These are phyloP conservation scores for Nysson spinosus DNA, from an alignment of 2,888 invertebrate genomes.

Conservation along the genomic window DNA sequence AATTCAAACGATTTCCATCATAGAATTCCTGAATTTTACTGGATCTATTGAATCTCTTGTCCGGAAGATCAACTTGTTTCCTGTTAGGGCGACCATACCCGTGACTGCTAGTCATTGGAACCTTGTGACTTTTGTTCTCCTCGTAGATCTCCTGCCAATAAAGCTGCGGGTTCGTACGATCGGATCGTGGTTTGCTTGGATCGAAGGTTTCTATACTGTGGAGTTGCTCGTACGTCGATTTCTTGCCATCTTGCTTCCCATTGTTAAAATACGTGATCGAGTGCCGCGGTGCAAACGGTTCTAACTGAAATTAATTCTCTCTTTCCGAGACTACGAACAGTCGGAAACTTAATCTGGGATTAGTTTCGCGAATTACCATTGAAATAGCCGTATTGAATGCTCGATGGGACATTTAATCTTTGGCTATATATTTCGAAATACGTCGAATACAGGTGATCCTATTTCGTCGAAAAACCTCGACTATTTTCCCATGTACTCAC, in stretches of 20 bases:
- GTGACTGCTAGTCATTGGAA: conserved; percentile 60
- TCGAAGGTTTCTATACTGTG: conserved; percentile 61
- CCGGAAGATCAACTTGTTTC: conserved; percentile 60
- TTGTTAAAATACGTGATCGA: conserved; percentile 64
- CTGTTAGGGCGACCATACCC: conserved; percentile 68
- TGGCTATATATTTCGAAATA: conserved; percentile 2
- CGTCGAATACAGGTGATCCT: no score
- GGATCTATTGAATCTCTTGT: conserved; percentile 60
- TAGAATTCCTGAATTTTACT: conserved; percentile 36
- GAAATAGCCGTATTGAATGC: background rate
- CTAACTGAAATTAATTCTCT: conserved; percentile 53
- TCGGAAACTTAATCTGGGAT: background rate
- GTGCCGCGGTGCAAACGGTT: conserved; percentile 59
- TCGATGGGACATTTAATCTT: conserved; percentile 8
- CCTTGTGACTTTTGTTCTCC: conserved; percentile 61
- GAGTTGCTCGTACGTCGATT: conserved; percentile 63
- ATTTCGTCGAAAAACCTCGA: no score
- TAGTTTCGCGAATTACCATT: background rate
- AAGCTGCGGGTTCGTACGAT: conserved; percentile 56
- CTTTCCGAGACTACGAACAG: background rate
- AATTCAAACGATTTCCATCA: conserved; percentile 5
- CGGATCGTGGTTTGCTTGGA: conserved; percentile 62
- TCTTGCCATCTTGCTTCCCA: conserved; percentile 33
- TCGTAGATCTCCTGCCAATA: conserved; percentile 64
- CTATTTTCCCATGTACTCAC: no score